Evolutionary conservation across 2,797 vertebrate species (phyloP), one percentile per base, ranked within the genome.

Genomic region (Gouania willdenowi): DNA sequence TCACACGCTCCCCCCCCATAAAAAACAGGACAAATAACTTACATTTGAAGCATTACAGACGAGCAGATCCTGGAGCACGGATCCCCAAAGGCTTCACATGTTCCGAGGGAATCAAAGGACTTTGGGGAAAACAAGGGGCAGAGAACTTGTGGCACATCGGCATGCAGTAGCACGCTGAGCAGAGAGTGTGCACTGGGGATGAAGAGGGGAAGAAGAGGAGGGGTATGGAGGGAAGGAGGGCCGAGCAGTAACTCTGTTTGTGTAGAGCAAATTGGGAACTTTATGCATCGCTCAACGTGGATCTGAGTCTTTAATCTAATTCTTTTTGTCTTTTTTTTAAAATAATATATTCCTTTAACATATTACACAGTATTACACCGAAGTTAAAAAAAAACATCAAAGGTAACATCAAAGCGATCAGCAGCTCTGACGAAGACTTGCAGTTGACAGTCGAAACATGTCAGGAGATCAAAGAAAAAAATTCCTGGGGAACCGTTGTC

Each of bases 251-350:
- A 68, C 82, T 67, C 68, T 76, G 54, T 75, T 72, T 74, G 47
- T 72, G 66, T 65, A 74, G 74, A 67, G 73, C 59, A 80, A 82
- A 83, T 77, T 75, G 61, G 47, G 79, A 78, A 77, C 68, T 75
- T 75, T 60, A 47, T 67, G 57, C 61, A 20, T 20, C 6, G 19
- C 20, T 57, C 42, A 45, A 51, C 50, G 44, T 42, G 54, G 55
- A 57, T 21, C 13, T 33, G 55, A 33, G 44, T 28, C n/a, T n/a
- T n/a, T n/a, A n/a, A n/a, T n/a, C n/a, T n/a, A n/a, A n/a, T n/a
- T n/a, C n/a, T n/a, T n/a, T n/a, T n/a, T n/a, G n/a, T n/a, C n/a
- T n/a, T n/a, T n/a, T n/a, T n/a, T n/a, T n/a, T n/a, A n/a, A n/a
- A n/a, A n/a, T n/a, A n/a, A n/a, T n/a, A n/a, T n/a, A n/a, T n/a